phyloP scores from a whole-genome alignment of 2,113 vertebrate genomes.

The Clinocottus analis region DNA sequence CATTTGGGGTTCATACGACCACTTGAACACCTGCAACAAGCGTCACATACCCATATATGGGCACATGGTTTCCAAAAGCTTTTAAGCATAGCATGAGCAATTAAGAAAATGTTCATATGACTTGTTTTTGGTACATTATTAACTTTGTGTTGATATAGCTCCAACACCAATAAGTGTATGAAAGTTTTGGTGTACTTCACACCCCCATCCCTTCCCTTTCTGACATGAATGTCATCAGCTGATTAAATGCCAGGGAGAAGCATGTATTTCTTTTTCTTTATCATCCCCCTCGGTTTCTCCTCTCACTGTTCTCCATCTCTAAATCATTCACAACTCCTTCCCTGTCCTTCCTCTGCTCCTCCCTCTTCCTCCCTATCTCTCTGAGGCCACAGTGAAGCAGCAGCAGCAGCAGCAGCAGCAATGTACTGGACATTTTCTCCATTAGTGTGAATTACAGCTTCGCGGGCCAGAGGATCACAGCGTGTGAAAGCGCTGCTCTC shows the following conservation, averaged over 20 bases:
- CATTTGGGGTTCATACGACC: too few relatives aligned
- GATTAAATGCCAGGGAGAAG: too few relatives aligned
- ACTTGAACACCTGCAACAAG: too few relatives aligned
- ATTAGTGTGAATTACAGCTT: constrained; percentile 62
- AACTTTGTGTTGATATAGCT: too few relatives aligned
- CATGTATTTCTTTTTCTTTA: neutral
- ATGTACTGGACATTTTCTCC: constrained; percentile 40
- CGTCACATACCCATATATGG: too few relatives aligned
- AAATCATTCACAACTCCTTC: neutral
- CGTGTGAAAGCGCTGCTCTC: constrained; percentile 40
- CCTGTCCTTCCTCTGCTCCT: neutral
- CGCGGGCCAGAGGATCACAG: constrained; percentile 31
- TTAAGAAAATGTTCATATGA: neutral
- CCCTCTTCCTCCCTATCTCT: neutral
- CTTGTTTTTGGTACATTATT: neutral
- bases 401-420: neutral
- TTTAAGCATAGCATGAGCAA: too few relatives aligned
- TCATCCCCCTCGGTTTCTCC: neutral
- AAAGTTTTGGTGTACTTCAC: neutral
- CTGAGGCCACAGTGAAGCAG: constrained; percentile 1
- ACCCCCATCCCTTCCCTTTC: neutral
- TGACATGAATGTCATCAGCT: too few relatives aligned
- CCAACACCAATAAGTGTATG: too few relatives aligned
- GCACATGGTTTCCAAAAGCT: too few relatives aligned
- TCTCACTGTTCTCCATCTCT: neutral